Evolutionary conservation across 2,113 vertebrate genomes (phyloP).

Genomic region (Pituophis catenifer): DNA sequence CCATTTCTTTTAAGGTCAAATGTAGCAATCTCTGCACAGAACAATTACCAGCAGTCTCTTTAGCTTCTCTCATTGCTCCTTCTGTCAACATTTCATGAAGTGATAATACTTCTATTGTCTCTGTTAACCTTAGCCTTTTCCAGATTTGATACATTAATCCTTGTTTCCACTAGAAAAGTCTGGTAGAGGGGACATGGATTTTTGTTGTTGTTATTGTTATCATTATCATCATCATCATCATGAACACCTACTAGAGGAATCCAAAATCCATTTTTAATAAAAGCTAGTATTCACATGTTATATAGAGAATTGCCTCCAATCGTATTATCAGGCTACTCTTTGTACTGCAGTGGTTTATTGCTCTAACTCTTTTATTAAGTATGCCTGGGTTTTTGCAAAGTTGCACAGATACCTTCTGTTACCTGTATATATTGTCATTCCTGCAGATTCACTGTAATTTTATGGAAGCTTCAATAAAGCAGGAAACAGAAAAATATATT

Average conservation of each 20-base stretch:
- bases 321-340: neutral
- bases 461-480: neutral
- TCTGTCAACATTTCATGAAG: conserved; percentile 4
- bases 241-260: neutral
- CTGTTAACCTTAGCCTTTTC: conserved; percentile 9
- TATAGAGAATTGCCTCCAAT: neutral
- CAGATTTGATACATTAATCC: neutral
- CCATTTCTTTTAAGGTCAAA: conserved; percentile 21
- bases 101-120: conserved; percentile 1
- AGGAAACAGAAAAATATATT: neutral
- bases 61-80: conserved; percentile 30
- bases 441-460: neutral
- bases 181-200: neutral
- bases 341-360: neutral
- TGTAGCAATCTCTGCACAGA: conserved; percentile 10
- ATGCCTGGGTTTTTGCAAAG: neutral
- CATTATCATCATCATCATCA: neutral
- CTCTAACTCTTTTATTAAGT: neutral
- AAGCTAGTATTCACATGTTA: neutral
- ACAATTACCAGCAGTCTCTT: conserved; percentile 32
- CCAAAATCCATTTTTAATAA: conserved; percentile 8
- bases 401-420: neutral
- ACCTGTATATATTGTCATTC: neutral
- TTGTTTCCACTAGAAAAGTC: conserved; percentile 3
- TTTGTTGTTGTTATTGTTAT: neutral